A percentile compares a stretch with the other conserved stretches of the same genome.
Conservation (phyloP, 2,113 vertebrate genomes). For the Grammomys dolichurus region DNA sequence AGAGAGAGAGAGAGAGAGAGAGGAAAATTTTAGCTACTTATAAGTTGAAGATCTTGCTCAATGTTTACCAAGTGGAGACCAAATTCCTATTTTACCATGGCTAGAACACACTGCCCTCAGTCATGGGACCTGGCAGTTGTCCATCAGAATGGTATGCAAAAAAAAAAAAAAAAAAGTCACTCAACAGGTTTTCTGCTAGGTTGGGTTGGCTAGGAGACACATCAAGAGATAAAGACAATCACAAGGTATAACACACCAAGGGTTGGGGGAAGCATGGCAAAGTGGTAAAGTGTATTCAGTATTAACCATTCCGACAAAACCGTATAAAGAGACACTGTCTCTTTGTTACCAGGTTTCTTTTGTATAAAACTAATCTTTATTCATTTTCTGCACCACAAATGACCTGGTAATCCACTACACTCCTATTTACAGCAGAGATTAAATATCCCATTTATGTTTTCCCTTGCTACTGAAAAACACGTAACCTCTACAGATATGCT, state of each 20-base stretch:
- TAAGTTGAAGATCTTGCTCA: slow-evolving; percentile 29
- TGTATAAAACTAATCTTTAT: slow-evolving; percentile 40
- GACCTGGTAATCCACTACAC: neutral
- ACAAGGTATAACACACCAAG: neutral
- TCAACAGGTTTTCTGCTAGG: slow-evolving; percentile 11
- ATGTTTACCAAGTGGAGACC: slow-evolving; percentile 42
- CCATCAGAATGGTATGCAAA: neutral
- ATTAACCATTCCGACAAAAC: neutral
- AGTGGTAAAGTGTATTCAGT: neutral
- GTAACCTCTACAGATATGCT: neutral
- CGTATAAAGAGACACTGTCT: neutral
- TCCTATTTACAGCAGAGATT: neutral
- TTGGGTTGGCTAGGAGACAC: neutral
- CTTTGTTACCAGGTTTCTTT: slow-evolving; percentile 24
- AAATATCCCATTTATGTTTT: neutral
- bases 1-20: neutral
- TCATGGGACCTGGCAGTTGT: neutral
- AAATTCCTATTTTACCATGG: slow-evolving; percentile 42
- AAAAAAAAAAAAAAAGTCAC: slow-evolving; percentile 16
- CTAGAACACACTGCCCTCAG: slow-evolving; percentile 44
- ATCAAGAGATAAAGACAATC: neutral
- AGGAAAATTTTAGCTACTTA: slow-evolving; percentile 26
- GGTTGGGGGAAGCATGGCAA: neutral
- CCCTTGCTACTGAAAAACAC: neutral
- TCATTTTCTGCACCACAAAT: slow-evolving; percentile 37